Evolutionary conservation across 2,797 vertebrate species (phyloP).

Genomic region (Potorous gilbertii): DNA sequence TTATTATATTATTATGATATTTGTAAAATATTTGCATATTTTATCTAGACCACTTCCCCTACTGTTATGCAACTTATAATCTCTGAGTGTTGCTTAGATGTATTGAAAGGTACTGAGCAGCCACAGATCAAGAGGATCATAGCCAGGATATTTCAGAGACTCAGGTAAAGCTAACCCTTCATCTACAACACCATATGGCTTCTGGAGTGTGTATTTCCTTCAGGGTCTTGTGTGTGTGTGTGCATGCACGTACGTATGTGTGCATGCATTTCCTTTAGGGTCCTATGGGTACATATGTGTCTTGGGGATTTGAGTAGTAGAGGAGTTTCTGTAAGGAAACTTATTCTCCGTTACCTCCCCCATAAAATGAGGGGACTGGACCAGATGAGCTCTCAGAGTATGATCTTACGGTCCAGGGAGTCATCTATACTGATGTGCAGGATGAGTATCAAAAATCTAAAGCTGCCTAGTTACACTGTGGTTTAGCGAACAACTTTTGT

Average conservation of each 20-base stretch:
- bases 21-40: neutral
- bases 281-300: neutral
- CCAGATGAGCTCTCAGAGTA: neutral
- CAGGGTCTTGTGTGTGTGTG: no score
- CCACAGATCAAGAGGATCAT: neutral
- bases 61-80: neutral
- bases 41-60: neutral
- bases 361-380: neutral
- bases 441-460: neutral
- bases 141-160: neutral
- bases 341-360: neutral
- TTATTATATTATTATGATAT: neutral
- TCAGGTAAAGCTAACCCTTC: neutral
- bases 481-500: neutral
- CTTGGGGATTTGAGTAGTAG: neutral
- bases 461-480: constrained; percentile 27
- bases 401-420: neutral
- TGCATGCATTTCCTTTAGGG: no score
- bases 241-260: no score
- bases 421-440: neutral
- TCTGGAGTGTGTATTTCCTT: neutral
- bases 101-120: neutral
- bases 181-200: neutral
- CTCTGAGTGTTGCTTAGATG: neutral
- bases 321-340: neutral